Evolutionary conservation across 2,113 vertebrate genomes (phyloP).

Genomic region (Cyrtonyx montezumae): DNA sequence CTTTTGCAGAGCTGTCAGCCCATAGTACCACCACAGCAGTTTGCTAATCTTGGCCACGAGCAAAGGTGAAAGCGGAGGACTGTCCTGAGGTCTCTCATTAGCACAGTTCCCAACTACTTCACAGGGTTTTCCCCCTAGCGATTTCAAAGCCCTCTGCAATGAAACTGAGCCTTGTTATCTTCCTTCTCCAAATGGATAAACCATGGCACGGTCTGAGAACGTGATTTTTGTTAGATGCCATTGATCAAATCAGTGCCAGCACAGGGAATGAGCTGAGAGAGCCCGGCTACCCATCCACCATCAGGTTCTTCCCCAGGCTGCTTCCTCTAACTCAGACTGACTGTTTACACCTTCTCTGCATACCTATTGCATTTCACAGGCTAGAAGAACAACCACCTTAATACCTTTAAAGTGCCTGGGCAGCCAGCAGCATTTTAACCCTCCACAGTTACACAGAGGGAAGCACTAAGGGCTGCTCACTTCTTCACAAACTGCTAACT

Average conservation of each 20-base stretch:
- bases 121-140: not conserved
- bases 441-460: accelerated
- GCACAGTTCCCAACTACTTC: not conserved
- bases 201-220: not conserved
- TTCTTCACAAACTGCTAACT: not conserved
- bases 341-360: not conserved
- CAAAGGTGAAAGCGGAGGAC: not conserved
- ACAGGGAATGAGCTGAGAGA: not conserved
- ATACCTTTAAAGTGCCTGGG: not conserved
- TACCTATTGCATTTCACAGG: not conserved
- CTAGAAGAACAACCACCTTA: not conserved
- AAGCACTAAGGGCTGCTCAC: accelerated
- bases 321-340: not conserved
- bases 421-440: not conserved
- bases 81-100: not conserved
- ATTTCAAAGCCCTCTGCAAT: not conserved
- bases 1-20: not conserved
- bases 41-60: not conserved
- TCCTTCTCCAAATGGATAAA: not conserved
- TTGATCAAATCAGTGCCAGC: not conserved
- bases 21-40: not conserved
- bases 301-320: not conserved
- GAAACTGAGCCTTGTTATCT: not conserved
- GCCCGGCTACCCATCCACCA: not conserved
- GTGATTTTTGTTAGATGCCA: not conserved